These are phyloP conservation scores for Gryllus bimaculatus DNA, from an alignment of 1,140 invertebrate species.

Conservation along the genomic window DNA sequence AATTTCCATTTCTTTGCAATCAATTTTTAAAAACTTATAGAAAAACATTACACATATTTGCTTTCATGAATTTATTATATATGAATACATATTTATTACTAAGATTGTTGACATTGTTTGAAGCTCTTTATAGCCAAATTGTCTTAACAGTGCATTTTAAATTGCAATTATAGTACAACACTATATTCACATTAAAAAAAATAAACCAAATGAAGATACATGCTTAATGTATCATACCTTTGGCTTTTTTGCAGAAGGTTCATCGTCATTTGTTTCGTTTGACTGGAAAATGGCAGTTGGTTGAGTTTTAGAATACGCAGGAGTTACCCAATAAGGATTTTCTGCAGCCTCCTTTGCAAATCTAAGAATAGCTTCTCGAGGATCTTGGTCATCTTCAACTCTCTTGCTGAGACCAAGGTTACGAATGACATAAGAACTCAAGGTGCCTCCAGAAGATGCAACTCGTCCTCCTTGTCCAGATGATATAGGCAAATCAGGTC, in stretches of 20 bases:
- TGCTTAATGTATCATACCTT: too few species aligned
- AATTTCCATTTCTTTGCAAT: too few species aligned
- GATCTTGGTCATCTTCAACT: conserved; percentile 92
- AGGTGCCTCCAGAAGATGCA: conserved; percentile 87
- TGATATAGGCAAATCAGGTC: conserved; percentile 96
- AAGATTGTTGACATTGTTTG: too few species aligned
- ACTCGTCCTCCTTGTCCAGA: conserved; percentile 84
- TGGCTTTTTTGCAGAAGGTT: not conserved
- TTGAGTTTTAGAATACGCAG: conserved; percentile 80
- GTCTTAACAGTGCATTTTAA: too few species aligned
- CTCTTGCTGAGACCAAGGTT: conserved; percentile 89
- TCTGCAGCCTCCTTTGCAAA: conserved; percentile 94
- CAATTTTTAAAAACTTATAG: too few species aligned
- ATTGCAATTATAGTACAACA: too few species aligned
- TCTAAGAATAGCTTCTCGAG: conserved; percentile 90
- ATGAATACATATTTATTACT: too few species aligned
- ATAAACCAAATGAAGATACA: too few species aligned
- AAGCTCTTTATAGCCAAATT: too few species aligned
- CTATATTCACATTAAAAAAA: too few species aligned
- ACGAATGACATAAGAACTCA: conserved; percentile 94
- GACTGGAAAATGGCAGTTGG: conserved; percentile 64
- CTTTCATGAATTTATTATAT: too few species aligned
- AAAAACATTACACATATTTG: too few species aligned
- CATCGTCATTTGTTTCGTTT: conserved; percentile 31
- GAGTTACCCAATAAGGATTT: conserved; percentile 94